A percentile compares a stretch with the other conserved stretches of the same genome.
Evolutionary conservation across 2,888 invertebrate species (phyloP).

Genomic region (Pseudococcus viburni): DNA sequence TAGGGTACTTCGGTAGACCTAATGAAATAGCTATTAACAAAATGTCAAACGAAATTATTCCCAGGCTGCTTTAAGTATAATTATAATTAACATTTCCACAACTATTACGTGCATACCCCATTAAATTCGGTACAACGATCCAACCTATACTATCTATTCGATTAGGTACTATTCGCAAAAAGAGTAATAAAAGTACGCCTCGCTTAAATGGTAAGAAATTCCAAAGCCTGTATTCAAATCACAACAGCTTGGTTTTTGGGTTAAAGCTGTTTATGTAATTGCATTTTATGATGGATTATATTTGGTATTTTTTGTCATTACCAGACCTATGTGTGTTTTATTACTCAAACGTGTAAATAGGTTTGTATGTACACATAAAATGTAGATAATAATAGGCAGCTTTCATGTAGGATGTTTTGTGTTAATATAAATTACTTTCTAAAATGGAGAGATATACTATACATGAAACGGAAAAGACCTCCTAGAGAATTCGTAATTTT

Average conservation of each 20-base stretch:
- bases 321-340: neutral
- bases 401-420: slow-evolving; percentile 2
- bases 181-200: slow-evolving; percentile 6
- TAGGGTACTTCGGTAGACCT: neutral
- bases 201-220: neutral
- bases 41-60: too few species aligned
- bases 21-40: neutral
- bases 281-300: slow-evolving; percentile 14
- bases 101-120: neutral
- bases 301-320: slow-evolving; percentile 19
- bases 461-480: neutral
- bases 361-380: neutral
- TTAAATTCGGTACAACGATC: neutral
- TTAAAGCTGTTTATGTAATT: slow-evolving; percentile 29
- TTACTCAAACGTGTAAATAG: slow-evolving; percentile 15
- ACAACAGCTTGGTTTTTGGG: slow-evolving; percentile 4
- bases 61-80: too few species aligned
- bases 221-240: neutral
- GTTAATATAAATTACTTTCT: slow-evolving; percentile 2
- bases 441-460: neutral
- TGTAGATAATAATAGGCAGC: neutral
- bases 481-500: neutral
- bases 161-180: neutral
- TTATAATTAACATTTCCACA: neutral
- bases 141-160: neutral